These are phyloP conservation scores for Taurulus bubalis DNA, from an alignment of 2,113 vertebrate genomes.

Conservation along the genomic window DNA sequence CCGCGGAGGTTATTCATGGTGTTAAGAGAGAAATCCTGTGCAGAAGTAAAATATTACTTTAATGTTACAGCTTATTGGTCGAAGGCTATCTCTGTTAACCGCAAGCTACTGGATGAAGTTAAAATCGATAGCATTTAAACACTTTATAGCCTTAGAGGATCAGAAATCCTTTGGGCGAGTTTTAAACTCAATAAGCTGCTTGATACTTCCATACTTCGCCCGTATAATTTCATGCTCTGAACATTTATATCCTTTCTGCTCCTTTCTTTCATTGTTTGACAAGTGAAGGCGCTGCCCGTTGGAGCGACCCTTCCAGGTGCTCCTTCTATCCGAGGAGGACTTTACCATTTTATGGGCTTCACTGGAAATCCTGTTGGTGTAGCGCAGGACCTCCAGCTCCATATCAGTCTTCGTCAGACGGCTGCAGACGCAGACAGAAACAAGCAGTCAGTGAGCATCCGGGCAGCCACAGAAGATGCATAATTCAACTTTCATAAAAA, in stretches of 20 bases:
- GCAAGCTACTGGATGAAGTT: conserved; percentile 26
- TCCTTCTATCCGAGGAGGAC: background rate
- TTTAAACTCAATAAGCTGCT: conserved; percentile 29
- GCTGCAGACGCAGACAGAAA: conserved; percentile 76
- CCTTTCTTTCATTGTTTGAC: background rate
- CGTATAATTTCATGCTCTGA: conserved; percentile 24
- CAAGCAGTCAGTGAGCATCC: background rate
- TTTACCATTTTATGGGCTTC: conserved; percentile 96
- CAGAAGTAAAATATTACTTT: conserved; percentile 33
- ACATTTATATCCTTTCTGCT: background rate
- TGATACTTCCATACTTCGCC: conserved; percentile 1
- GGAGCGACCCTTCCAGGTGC: background rate
- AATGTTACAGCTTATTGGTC: conserved; percentile 51
- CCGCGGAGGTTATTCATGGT: conserved; percentile 16
- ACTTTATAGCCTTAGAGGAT: conserved; percentile 19
- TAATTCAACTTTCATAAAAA: background rate
- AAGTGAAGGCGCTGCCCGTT: background rate
- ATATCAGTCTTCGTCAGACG: conserved; percentile 95
- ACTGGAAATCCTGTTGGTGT: conserved; percentile 96
- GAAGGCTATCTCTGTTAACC: conserved; percentile 27
- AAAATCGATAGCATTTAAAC: conserved; percentile 43
- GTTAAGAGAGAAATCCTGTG: conserved; percentile 21
- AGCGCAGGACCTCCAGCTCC: conserved; percentile 96
- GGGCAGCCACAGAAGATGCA: background rate
- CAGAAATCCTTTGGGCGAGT: conserved; percentile 10